Conservation (phyloP, 2,797 vertebrate species). For the Bradypodion pumilum region DNA sequence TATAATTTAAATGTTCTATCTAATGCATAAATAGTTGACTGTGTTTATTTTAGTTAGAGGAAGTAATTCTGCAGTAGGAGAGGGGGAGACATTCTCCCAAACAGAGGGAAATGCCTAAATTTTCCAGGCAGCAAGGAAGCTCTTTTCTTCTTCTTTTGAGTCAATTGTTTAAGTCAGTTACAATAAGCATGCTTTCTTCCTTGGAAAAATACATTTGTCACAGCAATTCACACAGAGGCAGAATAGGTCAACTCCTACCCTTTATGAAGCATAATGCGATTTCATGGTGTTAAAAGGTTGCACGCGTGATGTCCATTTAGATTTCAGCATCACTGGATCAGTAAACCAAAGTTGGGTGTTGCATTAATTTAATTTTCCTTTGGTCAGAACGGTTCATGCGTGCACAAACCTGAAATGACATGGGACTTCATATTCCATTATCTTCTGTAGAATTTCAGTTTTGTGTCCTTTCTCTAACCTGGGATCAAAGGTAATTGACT, state of each 20-base stretch:
- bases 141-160: neutral
- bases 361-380: neutral
- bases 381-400: no score
- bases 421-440: neutral
- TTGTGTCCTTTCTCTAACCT: neutral
- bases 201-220: no score
- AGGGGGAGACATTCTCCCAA: neutral
- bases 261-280: neutral
- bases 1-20: conserved; percentile 3
- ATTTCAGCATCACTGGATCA: neutral
- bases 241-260: neutral
- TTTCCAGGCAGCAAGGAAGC: neutral
- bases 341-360: neutral
- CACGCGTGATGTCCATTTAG: neutral
- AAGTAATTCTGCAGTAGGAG: neutral
- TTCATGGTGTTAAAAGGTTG: neutral
- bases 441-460: neutral
- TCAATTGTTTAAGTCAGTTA: neutral
- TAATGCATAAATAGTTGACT: no score
- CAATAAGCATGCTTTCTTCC: no score
- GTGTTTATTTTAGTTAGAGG: no score
- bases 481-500: neutral
- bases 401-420: neutral
- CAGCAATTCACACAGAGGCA: neutral
- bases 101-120: neutral